A percentile compares a stretch with the other conserved stretches of the same genome.
Conservation (phyloP, 2,888 invertebrate species). For the Drosophila barbarae region DNA sequence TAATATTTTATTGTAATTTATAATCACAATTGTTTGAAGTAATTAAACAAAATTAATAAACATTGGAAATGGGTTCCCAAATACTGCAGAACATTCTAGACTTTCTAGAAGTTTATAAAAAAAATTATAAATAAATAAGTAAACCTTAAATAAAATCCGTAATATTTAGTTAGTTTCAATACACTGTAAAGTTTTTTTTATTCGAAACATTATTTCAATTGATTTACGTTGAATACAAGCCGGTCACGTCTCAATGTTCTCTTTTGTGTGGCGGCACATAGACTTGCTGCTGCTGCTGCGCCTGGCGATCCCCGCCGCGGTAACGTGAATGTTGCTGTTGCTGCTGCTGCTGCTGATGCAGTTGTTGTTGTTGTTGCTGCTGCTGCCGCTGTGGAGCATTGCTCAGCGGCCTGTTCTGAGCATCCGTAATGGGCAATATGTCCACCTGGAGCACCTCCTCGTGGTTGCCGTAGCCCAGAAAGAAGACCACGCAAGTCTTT, state of each 20-base stretch:
- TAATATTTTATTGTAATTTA: background rate
- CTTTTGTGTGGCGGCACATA: constrained; percentile 80
- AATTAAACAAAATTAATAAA: background rate
- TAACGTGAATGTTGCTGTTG: constrained; percentile 58
- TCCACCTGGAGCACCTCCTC: constrained; percentile 92
- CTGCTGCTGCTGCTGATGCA: constrained; percentile 52
- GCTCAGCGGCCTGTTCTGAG: constrained; percentile 73
- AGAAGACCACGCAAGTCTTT: constrained; percentile 91
- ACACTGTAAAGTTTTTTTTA: constrained; percentile 39
- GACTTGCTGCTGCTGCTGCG: constrained; percentile 76
- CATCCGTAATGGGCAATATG: constrained; percentile 84
- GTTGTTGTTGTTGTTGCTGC: constrained; percentile 55
- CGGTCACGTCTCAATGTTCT: constrained; percentile 60
- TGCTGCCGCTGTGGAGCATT: constrained; percentile 51
- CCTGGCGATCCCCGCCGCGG: constrained; percentile 77
- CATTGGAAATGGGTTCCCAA: background rate
- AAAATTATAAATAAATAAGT: background rate
- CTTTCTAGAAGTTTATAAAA: background rate
- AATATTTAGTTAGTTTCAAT: constrained; percentile 17
- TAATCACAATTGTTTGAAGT: background rate
- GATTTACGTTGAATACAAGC: constrained; percentile 31
- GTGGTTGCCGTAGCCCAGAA: constrained; percentile 92
- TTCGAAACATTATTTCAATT: constrained; percentile 57
- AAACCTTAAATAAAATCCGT: background rate
- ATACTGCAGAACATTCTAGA: background rate